phyloP scores from a whole-genome alignment of 2,113 vertebrate species.

The Sitta europaea region DNA sequence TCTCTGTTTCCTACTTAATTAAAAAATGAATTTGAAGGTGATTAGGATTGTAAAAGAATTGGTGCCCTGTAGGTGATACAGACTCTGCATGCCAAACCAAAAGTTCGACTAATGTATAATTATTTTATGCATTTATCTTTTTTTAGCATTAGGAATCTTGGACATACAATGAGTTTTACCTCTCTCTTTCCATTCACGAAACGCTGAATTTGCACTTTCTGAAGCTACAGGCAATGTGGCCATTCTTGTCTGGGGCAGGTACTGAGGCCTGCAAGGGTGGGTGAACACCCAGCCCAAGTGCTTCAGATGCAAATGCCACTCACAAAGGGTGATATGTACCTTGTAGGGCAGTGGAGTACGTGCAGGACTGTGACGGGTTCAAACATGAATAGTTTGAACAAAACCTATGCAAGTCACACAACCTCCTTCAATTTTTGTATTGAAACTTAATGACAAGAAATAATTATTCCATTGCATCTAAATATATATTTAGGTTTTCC shows the following conservation, averaged over 20 bases:
- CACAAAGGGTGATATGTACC: neutral
- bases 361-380: neutral
- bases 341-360: neutral
- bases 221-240: neutral
- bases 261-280: neutral
- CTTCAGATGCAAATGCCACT: neutral
- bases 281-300: accelerated
- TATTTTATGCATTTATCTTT: neutral
- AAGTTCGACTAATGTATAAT: accelerated
- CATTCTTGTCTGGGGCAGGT: neutral
- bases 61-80: neutral
- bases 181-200: accelerated
- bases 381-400: neutral
- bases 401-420: neutral
- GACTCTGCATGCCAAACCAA: neutral
- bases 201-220: neutral
- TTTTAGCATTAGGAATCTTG: neutral
- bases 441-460: neutral
- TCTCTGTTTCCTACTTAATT: neutral
- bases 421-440: neutral
- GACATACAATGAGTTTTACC: neutral
- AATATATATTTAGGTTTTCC: neutral
- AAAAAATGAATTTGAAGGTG: neutral
- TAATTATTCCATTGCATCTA: neutral
- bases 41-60: neutral